A percentile compares a stretch with the other conserved stretches of the same genome.
These are phyloP conservation scores for Myopa tessellatipennis DNA, from an alignment of 2,888 invertebrate genomes.

Conservation along the genomic window DNA sequence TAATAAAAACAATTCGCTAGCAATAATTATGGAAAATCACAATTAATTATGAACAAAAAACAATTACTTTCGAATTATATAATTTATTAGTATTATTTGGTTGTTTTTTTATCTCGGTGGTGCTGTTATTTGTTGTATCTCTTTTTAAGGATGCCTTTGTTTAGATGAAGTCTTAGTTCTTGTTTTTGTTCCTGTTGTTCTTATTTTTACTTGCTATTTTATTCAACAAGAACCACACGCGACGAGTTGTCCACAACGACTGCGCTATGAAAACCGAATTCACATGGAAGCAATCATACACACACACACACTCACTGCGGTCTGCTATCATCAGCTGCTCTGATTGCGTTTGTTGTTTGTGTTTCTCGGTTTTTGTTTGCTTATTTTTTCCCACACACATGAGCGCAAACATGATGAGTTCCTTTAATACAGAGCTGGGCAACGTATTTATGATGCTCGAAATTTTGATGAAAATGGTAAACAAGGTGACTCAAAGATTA, in stretches of 20 bases:
- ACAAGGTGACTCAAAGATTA: too few species aligned
- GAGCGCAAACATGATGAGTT: background rate
- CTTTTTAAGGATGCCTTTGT: background rate
- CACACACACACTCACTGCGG: background rate
- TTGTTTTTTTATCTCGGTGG: background rate
- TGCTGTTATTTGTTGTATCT: background rate
- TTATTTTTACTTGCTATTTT: background rate
- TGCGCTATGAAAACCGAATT: conserved; percentile 27
- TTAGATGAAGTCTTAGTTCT: background rate
- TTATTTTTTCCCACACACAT: background rate
- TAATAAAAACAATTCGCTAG: background rate
- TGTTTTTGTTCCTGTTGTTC: background rate
- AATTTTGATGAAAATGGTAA: too few species aligned
- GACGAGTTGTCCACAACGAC: conserved; percentile 34
- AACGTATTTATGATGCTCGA: background rate
- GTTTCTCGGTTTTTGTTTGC: background rate
- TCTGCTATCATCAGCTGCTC: conserved; percentile 8
- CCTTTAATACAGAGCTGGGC: conserved; percentile 19
- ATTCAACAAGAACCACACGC: conserved; percentile 33
- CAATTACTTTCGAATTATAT: too few species aligned
- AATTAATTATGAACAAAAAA: background rate
- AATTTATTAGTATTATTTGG: background rate
- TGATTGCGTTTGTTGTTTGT: conserved; percentile 3
- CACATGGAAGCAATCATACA: background rate
- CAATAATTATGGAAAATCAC: background rate